Conservation (phyloP, 2,888 invertebrate species). For the Carpatolechia fugitivella region DNA sequence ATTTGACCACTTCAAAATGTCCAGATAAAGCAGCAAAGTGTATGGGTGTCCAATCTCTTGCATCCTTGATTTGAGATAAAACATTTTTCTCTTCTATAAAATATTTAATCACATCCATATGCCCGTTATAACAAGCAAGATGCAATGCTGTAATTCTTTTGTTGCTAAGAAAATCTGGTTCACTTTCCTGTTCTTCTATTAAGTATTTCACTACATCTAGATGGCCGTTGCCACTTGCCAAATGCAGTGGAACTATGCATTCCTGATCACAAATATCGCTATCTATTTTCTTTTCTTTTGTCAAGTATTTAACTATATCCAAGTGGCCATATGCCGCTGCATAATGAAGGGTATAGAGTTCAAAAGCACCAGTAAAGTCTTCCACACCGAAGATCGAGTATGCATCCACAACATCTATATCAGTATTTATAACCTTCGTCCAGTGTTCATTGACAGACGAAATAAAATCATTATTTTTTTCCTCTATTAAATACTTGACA, state of each 20-base stretch:
- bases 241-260: background rate
- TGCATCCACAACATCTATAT: background rate
- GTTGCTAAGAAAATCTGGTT: background rate
- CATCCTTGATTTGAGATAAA: background rate
- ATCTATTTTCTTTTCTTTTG: background rate
- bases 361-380: background rate
- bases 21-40: background rate
- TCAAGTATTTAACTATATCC: background rate
- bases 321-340: slow-evolving; percentile 1
- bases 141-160: background rate
- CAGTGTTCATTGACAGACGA: background rate
- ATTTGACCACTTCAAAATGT: slow-evolving; percentile 4
- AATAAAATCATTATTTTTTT: slow-evolving; percentile 6
- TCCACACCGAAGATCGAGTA: background rate
- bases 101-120: slow-evolving; percentile 3
- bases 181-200: background rate
- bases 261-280: slow-evolving; percentile 3
- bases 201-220: background rate
- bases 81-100: slow-evolving; percentile 2
- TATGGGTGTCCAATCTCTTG: background rate
- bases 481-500: slow-evolving; percentile 13
- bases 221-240: background rate
- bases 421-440: background rate
- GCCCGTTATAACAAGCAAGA: background rate
- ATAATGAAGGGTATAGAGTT: background rate